Evolutionary conservation across 2,797 vertebrate genomes (phyloP).

Genomic region (Myotis vivesi): DNA sequence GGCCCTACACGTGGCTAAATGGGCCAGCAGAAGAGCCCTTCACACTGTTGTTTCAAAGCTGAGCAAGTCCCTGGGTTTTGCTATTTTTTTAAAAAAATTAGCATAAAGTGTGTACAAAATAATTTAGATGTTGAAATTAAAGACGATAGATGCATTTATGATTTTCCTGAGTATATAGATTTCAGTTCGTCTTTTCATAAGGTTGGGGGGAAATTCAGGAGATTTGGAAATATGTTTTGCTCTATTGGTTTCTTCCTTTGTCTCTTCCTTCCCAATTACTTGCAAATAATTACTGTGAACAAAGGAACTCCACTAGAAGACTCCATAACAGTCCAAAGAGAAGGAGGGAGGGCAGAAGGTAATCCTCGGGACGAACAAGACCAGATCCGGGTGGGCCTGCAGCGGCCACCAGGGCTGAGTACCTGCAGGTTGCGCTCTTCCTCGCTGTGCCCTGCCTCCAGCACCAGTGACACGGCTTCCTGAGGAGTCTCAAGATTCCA

Average conservation of each 20-base stretch:
- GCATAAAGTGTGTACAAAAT: neutral
- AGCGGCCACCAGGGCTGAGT: rapidly evolving
- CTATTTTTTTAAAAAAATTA: neutral
- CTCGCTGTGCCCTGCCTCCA: neutral
- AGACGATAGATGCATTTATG: neutral
- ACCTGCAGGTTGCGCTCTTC: too few relatives aligned
- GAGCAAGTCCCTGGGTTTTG: slow-evolving; percentile 71
- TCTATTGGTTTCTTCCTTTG: neutral
- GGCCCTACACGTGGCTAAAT: slow-evolving; percentile 60
- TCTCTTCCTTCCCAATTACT: neutral
- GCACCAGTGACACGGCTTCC: neutral
- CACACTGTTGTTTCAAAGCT: slow-evolving; percentile 54
- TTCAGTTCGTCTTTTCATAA: slow-evolving; percentile 56
- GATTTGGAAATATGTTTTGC: slow-evolving; percentile 27
- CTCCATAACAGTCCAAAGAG: neutral
- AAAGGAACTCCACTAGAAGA: neutral
- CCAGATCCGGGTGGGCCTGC: neutral
- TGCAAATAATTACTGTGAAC: slow-evolving; percentile 64
- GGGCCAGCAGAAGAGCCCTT: slow-evolving; percentile 68
- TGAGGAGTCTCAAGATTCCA: neutral
- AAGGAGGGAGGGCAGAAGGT: neutral
- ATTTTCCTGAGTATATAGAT: neutral
- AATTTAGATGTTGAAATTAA: slow-evolving; percentile 21
- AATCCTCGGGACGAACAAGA: neutral
- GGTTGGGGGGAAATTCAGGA: slow-evolving; percentile 35